Evolutionary conservation across 2,113 vertebrate genomes (phyloP), one percentile per base, ranked within the genome.

Genomic region (Oophaga pumilio): DNA sequence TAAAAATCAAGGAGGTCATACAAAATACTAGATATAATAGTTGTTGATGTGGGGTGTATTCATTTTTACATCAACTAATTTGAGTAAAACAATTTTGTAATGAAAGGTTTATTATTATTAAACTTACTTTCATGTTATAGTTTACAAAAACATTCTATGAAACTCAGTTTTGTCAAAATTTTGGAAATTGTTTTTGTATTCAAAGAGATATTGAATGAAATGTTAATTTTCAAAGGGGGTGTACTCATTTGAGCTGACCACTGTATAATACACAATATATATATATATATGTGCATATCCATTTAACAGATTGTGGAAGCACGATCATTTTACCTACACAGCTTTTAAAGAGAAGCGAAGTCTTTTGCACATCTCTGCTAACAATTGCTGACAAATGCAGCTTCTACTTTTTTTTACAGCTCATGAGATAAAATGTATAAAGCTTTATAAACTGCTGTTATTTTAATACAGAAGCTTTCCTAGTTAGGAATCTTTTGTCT

Each of bases 401-500:
- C 52, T 82, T 52, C 59, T 43, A 66, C 7, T 52, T 24, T 49
- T 66, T 82, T 66, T 82, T 66, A 68, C 20, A 66, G 33, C 33
- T 17, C 14, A 13, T 20, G 33, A 4, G 33, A 43, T 43, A 43
- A 43, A 43, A 43, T 43, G 33, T 33, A 10, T 22, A 66, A 62
- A 68, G 49, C 43, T 52, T 50, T 52, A 52, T 50, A 24, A 66
- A 50, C 66, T 15, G 60, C 59, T 68, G 80, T 68, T 82, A 82
- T 68, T 52, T 2, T 68, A 82, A 82, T 68, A 82, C 80, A 15
- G 26, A 56, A 76, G 69, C 60, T 66, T 68, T 62, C 14, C 50
- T 76, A 59, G 18, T 62, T 71, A 76, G 28, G 78, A 89, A 89
- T 57, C 80, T 83, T 69, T 83, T 85, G 83, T 85, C 18, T n/a